Percentiles rank a stretch among this genome's conserved stretches.
phyloP scores from a whole-genome alignment of 2,113 vertebrate species.

The Corynorhinus townsendii region DNA sequence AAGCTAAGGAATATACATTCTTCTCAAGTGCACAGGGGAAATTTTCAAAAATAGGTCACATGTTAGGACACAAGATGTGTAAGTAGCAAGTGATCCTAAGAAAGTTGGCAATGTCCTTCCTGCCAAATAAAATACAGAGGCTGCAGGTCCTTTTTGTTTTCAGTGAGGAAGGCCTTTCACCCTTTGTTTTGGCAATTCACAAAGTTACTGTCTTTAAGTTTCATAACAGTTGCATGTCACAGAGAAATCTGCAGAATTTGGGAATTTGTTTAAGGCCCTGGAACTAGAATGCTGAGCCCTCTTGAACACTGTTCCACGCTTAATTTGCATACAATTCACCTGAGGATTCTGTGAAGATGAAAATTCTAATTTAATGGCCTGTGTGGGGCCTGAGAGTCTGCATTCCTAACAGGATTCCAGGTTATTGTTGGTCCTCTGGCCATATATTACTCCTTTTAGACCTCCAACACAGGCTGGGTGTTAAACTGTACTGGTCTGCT shows the following conservation, averaged over 20 bases:
- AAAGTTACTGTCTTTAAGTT: not conserved
- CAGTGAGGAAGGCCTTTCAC: not conserved
- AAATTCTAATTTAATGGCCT: not conserved
- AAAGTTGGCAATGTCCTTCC: not conserved
- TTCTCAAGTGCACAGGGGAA: no score
- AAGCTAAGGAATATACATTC: no score
- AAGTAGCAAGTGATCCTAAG: not conserved
- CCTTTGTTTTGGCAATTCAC: not conserved
- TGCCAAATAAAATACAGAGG: not conserved
- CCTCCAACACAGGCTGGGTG: not conserved
- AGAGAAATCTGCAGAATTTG: not conserved
- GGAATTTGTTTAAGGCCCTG: not conserved
- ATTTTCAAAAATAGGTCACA: not conserved
- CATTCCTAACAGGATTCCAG: not conserved
- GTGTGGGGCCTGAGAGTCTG: not conserved
- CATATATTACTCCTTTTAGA: not conserved
- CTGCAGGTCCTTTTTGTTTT: not conserved
- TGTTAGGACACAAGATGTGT: not conserved
- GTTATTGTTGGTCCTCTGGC: not conserved
- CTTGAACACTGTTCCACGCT: not conserved
- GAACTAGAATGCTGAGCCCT: not conserved
- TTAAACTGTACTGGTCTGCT: not conserved
- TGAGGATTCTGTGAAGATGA: not conserved
- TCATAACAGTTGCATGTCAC: not conserved
- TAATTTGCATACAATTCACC: not conserved